These are phyloP conservation scores for Prorops nasuta DNA, from an alignment of 1,140 invertebrate genomes.

Conservation along the genomic window DNA sequence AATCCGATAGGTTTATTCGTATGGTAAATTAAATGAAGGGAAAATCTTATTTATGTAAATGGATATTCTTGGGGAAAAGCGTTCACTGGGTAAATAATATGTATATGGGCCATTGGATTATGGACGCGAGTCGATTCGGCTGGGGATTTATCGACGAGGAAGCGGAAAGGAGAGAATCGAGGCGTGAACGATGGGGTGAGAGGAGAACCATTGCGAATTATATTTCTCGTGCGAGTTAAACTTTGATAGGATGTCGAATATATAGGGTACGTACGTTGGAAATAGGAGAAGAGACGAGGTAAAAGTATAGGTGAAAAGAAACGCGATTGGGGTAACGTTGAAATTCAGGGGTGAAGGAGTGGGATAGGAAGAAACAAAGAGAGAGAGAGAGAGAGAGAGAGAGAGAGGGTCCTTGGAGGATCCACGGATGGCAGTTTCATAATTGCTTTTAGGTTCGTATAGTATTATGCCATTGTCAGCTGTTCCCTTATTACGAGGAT, in stretches of 20 bases:
- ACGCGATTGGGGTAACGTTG: no score
- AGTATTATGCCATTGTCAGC: conserved; percentile 41
- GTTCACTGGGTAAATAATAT: no score
- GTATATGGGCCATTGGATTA: no score
- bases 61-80: no score
- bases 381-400: conserved; percentile 5
- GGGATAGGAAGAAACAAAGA: background rate
- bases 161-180: background rate
- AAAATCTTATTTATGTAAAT: no score
- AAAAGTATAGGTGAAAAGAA: no score
- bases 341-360: background rate
- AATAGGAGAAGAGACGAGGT: no score
- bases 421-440: conserved; percentile 33
- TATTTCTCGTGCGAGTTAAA: conserved; percentile 3
- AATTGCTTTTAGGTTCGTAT: conserved; percentile 38
- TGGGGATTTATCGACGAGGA: background rate
- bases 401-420: conserved; percentile 25
- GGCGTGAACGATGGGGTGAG: background rate
- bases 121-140: conserved; percentile 2
- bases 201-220: background rate
- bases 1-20: no score
- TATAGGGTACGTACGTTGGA: no score
- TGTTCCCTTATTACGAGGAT: conserved; percentile 44
- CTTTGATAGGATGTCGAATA: no score
- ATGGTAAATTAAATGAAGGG: no score